Percentiles rank a stretch among this genome's conserved stretches.
Conservation (phyloP, 2,797 vertebrate species). For the Pempheris klunzingeri region DNA sequence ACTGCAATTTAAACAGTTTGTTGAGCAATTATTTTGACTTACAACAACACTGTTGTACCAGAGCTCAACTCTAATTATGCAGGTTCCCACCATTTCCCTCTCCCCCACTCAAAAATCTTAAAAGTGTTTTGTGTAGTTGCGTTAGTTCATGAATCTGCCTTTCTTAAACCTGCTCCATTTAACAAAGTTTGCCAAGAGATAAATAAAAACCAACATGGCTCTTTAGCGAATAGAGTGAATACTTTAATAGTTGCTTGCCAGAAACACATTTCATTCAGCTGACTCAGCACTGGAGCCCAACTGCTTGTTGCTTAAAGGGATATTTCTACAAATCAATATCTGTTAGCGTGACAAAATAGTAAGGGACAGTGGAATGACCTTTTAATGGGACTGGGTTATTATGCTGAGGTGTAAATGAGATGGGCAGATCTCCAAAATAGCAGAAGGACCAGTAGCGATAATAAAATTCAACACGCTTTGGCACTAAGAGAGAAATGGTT, state of each 20-base stretch:
- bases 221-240: slow-evolving; percentile 40
- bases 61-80: slow-evolving; percentile 9
- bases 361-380: slow-evolving; percentile 76
- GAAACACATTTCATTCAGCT: slow-evolving; percentile 65
- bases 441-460: slow-evolving; percentile 56
- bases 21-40: slow-evolving; percentile 12
- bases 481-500: slow-evolving; percentile 49
- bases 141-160: slow-evolving; percentile 31
- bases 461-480: slow-evolving; percentile 67
- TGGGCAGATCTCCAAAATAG: slow-evolving; percentile 67
- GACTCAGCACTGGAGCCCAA: slow-evolving; percentile 67
- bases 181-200: slow-evolving; percentile 61
- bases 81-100: background rate
- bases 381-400: slow-evolving; percentile 79
- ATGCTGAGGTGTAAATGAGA: slow-evolving; percentile 77
- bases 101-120: background rate
- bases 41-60: background rate
- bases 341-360: slow-evolving; percentile 78
- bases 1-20: slow-evolving; percentile 11
- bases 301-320: slow-evolving; percentile 73
- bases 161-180: slow-evolving; percentile 42
- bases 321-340: slow-evolving; percentile 80
- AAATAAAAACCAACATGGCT: slow-evolving; percentile 56
- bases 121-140: slow-evolving; percentile 10
- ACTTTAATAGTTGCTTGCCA: slow-evolving; percentile 61